Conservation (phyloP, 2,113 vertebrate species). For the Daboia siamensis region DNA sequence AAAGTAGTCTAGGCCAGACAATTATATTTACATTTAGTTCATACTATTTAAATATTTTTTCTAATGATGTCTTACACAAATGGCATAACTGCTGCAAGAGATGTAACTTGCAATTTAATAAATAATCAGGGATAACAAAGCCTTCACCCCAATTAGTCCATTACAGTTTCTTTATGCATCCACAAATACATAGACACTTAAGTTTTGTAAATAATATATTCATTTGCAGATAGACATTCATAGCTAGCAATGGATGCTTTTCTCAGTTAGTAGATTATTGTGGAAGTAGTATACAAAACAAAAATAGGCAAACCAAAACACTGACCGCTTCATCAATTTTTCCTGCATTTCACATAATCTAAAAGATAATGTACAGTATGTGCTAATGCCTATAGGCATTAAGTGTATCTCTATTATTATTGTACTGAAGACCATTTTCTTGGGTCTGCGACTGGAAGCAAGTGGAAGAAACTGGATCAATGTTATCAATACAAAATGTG, state of each 20-base stretch:
- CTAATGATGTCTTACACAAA: not conserved
- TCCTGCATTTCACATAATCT: not conserved
- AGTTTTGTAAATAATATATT: not conserved
- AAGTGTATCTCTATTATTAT: not conserved
- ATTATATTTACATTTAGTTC: not conserved
- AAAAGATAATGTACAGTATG: not conserved
- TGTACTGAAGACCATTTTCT: not conserved
- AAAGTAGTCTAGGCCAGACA: not conserved
- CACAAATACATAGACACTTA: not conserved
- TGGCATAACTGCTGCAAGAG: not conserved
- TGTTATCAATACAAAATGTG: not conserved
- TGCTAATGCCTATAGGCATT: not conserved
- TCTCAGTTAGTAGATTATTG: not conserved
- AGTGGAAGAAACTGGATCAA: not conserved
- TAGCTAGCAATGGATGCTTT: not conserved
- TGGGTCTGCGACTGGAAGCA: not conserved
- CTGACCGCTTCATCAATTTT: not conserved
- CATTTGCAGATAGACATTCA: not conserved
- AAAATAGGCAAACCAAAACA: not conserved
- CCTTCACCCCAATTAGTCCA: not conserved
- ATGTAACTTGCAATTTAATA: not conserved
- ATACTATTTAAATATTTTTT: not conserved
- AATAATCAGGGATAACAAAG: not conserved
- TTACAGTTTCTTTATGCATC: not conserved
- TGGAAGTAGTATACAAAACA: not conserved